A percentile compares a stretch with the other conserved stretches of the same genome.
These are phyloP conservation scores for Dermatemys mawii DNA, from an alignment of 2,113 vertebrate species.

Conservation along the genomic window DNA sequence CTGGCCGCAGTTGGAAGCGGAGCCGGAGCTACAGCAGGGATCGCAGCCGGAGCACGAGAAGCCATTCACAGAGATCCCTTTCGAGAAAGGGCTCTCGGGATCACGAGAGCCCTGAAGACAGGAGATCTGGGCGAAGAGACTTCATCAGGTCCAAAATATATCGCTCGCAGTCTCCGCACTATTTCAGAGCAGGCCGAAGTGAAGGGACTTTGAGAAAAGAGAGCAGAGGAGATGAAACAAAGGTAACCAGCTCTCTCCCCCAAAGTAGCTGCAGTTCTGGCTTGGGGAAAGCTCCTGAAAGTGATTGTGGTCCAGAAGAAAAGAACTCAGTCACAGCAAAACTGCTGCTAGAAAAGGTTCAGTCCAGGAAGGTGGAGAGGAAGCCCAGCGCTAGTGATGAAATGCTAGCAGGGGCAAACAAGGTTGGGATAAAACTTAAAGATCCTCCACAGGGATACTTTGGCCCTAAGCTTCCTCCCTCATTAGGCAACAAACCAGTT, in stretches of 20 bases:
- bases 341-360: slow-evolving; percentile 93
- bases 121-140: slow-evolving; percentile 82
- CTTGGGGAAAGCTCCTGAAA: slow-evolving; percentile 61
- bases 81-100: slow-evolving; percentile 83
- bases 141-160: slow-evolving; percentile 96
- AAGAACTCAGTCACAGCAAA: slow-evolving; percentile 92
- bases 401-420: slow-evolving; percentile 77
- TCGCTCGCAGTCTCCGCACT: slow-evolving; percentile 94
- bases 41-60: slow-evolving; percentile 85
- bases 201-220: slow-evolving; percentile 76
- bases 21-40: slow-evolving; percentile 90
- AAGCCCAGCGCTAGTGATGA: slow-evolving; percentile 76
- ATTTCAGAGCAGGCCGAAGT: slow-evolving; percentile 72
- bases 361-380: slow-evolving; percentile 87
- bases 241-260: slow-evolving; percentile 68
- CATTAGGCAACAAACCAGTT: slow-evolving; percentile 90
- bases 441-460: slow-evolving; percentile 98
- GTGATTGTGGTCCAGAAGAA: slow-evolving; percentile 84
- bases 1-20: slow-evolving; percentile 82
- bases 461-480: slow-evolving; percentile 95
- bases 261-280: slow-evolving; percentile 73
- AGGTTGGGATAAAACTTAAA: slow-evolving; percentile 92
- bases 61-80: slow-evolving; percentile 89
- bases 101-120: slow-evolving; percentile 82
- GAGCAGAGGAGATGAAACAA: slow-evolving; percentile 76